Base-by-base conservation (phyloP, 2,888 invertebrate species). In the Belgica antarctica region DNA sequence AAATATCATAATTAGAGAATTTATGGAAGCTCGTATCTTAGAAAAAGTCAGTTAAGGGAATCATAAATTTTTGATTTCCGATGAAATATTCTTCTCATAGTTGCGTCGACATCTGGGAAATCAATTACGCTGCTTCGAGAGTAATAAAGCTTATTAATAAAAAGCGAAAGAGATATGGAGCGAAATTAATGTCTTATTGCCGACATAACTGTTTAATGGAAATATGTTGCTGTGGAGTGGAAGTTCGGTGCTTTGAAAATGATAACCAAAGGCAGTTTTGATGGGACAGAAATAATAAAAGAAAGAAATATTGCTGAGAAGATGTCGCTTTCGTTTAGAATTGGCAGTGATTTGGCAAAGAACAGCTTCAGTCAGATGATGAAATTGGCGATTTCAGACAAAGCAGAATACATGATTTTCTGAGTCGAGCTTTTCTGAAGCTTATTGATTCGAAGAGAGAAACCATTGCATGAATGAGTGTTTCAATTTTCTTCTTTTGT, bases 61-160 rank as follows among this genome's bases (percentile, higher is more conserved):
- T n/a, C 2, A 41, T 41, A 41, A 41, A 41, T 41, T 41, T 15
- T 41, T 41, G 15, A 41, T 41, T 12, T 41, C n/a, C n/a, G n/a
- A n/a, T n/a, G n/a, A n/a, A 2, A 41, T n/a, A 41, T 41, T 52
- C 34, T 5, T 22, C 12, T 52, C 52, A 22, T 52, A 52, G 52
- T 52, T 52, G 7, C 52, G 4, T 52, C 52, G 19, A 52, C 52
- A 52, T 52, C 52, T 52, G 52, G 52, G 17, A 22, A 52, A 52
- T 52, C 52, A 52, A 52, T 52, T 52, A 52, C 22, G 17, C 22
- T 22, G 17, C 52, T 19, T 52, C 17, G 8, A 5, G 41, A 41
- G 19, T 52, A 52, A 52, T 52, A 52, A 52, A 52, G 22, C 17
- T 17, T 19, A 4, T 17, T n/a, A 5, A 52, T 52, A 52, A 52